A percentile compares a stretch with the other conserved stretches of the same genome.
These are phyloP conservation scores for Grus americana DNA, from an alignment of 2,113 vertebrate species.

Conservation along the genomic window DNA sequence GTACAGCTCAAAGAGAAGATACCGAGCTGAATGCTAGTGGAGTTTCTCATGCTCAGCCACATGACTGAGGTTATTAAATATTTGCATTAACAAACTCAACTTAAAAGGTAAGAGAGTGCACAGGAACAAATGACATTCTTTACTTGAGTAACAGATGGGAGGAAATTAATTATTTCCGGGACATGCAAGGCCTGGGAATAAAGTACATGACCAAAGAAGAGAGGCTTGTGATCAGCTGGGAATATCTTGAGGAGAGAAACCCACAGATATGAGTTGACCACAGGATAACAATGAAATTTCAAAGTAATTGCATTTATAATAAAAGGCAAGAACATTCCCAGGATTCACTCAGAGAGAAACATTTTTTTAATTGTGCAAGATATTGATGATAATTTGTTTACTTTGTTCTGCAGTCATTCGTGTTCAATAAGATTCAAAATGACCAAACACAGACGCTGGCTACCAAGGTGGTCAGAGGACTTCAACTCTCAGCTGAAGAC, in stretches of 20 bases:
- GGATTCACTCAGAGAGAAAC: neutral
- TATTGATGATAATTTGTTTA: neutral
- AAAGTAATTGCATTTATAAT: neutral
- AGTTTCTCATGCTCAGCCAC: neutral
- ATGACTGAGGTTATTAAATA: neutral
- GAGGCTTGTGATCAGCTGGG: neutral
- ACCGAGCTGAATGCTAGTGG: neutral
- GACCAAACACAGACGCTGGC: neutral
- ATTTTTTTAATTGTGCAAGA: neutral
- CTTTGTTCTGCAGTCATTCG: neutral
- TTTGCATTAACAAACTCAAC: neutral
- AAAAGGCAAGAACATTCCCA: neutral
- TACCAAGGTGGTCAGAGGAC: neutral
- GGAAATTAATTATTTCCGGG: neutral
- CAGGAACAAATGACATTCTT: neutral
- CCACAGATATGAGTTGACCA: neutral
- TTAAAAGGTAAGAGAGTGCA: neutral
- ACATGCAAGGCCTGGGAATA: neutral
- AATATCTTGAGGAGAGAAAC: neutral
- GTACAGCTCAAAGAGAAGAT: neutral
- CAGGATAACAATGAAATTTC: neutral
- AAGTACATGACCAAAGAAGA: neutral
- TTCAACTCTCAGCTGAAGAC: neutral
- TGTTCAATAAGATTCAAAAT: neutral
- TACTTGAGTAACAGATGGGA: neutral